Percentiles rank a stretch among this genome's conserved stretches.
These are phyloP conservation scores for Tragelaphus strepsiceros DNA, from an alignment of 2,113 vertebrate species.

Conservation along the genomic window DNA sequence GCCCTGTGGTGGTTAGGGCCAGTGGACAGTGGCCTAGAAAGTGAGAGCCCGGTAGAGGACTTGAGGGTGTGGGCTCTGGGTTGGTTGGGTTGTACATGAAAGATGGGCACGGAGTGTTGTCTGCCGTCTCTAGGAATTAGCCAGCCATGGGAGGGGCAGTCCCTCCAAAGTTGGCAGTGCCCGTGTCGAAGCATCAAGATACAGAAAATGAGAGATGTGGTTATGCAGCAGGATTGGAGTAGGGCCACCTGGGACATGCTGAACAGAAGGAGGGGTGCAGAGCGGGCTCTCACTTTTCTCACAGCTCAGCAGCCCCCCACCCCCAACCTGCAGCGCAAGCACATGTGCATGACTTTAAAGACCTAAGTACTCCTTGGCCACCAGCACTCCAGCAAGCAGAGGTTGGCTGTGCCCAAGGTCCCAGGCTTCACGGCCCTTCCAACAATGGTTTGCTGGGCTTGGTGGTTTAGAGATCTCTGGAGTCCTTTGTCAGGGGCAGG, in stretches of 20 bases:
- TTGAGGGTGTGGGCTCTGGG: neutral
- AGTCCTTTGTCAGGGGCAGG: neutral
- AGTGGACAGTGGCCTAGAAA: too few species aligned
- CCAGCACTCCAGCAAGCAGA: neutral
- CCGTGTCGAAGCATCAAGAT: neutral
- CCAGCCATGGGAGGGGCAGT: neutral
- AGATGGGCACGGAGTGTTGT: rapidly evolving
- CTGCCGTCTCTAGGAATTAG: neutral
- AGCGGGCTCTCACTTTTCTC: neutral
- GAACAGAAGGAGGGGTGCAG: neutral
- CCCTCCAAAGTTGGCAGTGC: neutral
- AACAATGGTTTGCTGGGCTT: neutral
- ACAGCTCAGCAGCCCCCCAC: neutral
- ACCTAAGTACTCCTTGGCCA: neutral
- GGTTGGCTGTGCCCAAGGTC: neutral
- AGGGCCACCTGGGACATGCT: rapidly evolving
- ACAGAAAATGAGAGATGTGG: neutral
- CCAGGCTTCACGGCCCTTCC: neutral
- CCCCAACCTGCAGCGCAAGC: neutral
- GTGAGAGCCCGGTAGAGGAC: neutral
- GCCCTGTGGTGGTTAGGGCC: neutral
- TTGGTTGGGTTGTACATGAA: neutral
- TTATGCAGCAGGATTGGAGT: neutral
- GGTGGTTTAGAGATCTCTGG: neutral
- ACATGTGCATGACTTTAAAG: neutral